Percentiles rank a stretch among this genome's conserved stretches.
These are phyloP conservation scores for Orchestia grillus DNA, from an alignment of 1,140 invertebrate species.

Conservation along the genomic window DNA sequence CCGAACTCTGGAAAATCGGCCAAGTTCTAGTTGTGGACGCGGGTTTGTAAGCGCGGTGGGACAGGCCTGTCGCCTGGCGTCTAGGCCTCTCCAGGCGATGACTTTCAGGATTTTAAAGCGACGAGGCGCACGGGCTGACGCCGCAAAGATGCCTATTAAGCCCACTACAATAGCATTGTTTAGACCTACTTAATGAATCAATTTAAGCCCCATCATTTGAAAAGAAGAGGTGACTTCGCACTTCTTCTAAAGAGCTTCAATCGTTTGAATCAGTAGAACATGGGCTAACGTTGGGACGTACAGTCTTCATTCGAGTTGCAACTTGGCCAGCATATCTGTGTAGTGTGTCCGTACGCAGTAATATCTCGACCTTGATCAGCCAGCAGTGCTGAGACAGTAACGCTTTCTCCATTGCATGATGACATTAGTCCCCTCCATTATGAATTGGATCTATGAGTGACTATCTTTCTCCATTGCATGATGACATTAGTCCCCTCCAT, in stretches of 20 bases:
- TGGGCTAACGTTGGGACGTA: not conserved
- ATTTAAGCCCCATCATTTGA: not conserved
- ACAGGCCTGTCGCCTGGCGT: not conserved
- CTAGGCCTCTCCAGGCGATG: not conserved
- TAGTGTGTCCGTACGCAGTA: not conserved
- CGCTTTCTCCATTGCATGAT: not conserved
- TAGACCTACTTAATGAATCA: conserved; percentile 53
- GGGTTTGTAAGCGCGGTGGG: not conserved
- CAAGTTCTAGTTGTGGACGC: not conserved
- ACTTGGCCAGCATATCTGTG: not conserved
- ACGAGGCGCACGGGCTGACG: not conserved
- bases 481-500: not conserved
- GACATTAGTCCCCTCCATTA: not conserved
- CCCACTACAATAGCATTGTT: conserved; percentile 47
- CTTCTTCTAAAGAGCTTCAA: not conserved
- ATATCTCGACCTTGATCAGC: not conserved
- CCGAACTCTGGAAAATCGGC: not conserved
- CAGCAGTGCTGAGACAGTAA: not conserved
- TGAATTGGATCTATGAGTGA: not conserved
- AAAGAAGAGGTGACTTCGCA: not conserved
- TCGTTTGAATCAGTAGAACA: not conserved
- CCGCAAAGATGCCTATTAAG: conserved; percentile 42
- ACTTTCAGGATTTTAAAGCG: not conserved
- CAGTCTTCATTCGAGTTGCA: not conserved
- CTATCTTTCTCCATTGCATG: not conserved